Evolutionary conservation across 2,113 vertebrate species (phyloP).

Genomic region (Siniperca chuatsi): DNA sequence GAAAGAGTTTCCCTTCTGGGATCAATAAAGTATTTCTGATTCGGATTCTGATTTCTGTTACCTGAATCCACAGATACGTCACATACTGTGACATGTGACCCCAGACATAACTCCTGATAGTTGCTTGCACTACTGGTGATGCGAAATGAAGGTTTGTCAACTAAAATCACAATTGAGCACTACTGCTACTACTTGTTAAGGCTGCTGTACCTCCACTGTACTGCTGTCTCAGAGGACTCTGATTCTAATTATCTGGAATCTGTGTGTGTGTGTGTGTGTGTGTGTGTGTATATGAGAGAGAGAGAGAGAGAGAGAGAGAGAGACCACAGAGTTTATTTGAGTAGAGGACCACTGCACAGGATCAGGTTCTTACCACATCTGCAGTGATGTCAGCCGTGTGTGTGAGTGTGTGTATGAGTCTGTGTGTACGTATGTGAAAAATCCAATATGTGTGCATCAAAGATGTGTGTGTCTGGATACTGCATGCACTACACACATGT

Average conservation of each 20-base stretch:
- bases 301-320: background rate
- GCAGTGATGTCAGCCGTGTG: constrained; percentile 67
- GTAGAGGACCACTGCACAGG: constrained; percentile 58
- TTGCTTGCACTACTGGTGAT: background rate
- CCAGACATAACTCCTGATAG: background rate
- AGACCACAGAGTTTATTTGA: constrained; percentile 67
- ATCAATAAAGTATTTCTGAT: too few relatives aligned
- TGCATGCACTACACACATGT: constrained; percentile 3
- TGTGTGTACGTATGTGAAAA: background rate
- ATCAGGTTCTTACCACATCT: constrained; percentile 72
- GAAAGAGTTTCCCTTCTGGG: too few relatives aligned
- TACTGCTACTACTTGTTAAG: constrained; percentile 27
- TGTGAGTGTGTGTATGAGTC: background rate
- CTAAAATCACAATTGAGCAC: constrained; percentile 17
- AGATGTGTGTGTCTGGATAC: background rate
- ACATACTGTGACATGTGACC: constrained; percentile 9
- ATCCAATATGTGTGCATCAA: background rate
- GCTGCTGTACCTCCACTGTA: constrained; percentile 24
- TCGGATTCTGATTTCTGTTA: background rate
- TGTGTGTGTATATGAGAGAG: constrained; percentile 12
- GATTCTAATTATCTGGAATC: constrained; percentile 57
- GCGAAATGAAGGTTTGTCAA: constrained; percentile 23
- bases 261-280: constrained; percentile 3
- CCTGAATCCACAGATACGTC: background rate
- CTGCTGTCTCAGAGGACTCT: constrained; percentile 31